Evolutionary conservation across 2,113 vertebrate species (phyloP).

Genomic region (Empidonax alnorum): DNA sequence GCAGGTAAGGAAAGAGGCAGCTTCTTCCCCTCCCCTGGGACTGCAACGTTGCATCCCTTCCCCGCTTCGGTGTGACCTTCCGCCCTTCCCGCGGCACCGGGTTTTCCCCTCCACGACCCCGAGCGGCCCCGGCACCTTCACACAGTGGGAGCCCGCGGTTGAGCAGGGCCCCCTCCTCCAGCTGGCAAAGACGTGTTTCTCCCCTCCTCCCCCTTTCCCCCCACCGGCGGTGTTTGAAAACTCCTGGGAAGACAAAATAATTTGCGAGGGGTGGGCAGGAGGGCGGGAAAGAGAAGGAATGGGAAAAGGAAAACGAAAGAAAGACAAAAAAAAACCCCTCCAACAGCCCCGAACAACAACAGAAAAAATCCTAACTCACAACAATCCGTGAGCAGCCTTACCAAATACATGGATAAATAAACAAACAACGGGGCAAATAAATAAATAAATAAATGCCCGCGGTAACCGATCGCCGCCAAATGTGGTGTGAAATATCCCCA

Average conservation of each 20-base stretch:
- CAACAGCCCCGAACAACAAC: background rate
- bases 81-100: background rate
- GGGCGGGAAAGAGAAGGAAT: background rate
- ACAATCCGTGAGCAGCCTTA: background rate
- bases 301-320: background rate
- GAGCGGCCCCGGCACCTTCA: background rate
- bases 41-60: background rate
- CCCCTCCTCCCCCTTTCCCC: background rate
- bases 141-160: background rate
- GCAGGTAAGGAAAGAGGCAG: conserved; percentile 87
- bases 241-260: background rate
- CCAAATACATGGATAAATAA: background rate
- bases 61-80: background rate
- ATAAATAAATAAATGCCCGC: conserved; percentile 5
- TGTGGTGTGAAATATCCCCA: background rate
- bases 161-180: background rate
- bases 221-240: background rate
- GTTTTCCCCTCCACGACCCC: background rate
- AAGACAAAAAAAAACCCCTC: background rate
- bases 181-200: background rate
- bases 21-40: background rate
- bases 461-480: background rate
- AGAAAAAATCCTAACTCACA: background rate
- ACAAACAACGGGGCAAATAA: background rate
- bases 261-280: background rate